Percentiles rank a stretch among this genome's conserved stretches.
These are phyloP conservation scores for Harpalus rufipes DNA, from an alignment of 2,888 invertebrate species.

Conservation along the genomic window DNA sequence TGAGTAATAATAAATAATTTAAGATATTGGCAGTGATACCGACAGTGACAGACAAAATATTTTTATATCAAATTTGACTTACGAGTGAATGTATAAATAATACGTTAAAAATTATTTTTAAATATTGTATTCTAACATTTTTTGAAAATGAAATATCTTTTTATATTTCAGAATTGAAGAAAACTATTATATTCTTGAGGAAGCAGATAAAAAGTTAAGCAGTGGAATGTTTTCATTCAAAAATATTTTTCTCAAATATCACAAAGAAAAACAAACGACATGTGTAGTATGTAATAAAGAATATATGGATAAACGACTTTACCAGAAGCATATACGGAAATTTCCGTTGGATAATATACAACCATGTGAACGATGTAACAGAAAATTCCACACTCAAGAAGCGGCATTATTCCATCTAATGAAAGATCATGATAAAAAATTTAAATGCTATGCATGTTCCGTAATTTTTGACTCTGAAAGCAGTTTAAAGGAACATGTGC, in stretches of 20 bases:
- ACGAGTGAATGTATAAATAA: too few species aligned
- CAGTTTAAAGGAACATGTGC: conserved; percentile 39
- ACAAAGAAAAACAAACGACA: conserved; percentile 72
- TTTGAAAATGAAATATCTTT: conserved; percentile 19
- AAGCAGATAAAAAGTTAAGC: conserved; percentile 9
- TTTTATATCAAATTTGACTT: too few species aligned
- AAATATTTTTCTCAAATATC: conserved; percentile 49
- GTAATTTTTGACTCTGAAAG: background rate
- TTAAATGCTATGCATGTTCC: conserved; percentile 41
- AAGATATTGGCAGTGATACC: too few species aligned
- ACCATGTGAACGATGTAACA: conserved; percentile 32
- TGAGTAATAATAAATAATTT: too few species aligned
- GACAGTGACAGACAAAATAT: too few species aligned
- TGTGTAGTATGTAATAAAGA: conserved; percentile 80
- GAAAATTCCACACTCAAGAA: conserved; percentile 35
- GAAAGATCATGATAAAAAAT: conserved; percentile 57
- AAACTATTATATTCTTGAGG: background rate
- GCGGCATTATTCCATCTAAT: conserved; percentile 76
- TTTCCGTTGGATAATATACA: background rate
- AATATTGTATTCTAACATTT: background rate
- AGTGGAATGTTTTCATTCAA: background rate
- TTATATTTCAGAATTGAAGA: conserved; percentile 15
- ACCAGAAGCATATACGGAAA: conserved; percentile 71
- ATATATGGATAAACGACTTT: conserved; percentile 79
- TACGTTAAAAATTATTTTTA: too few species aligned